Evolutionary conservation across 2,888 invertebrate species (phyloP).

Genomic region (Brenthis ino): DNA sequence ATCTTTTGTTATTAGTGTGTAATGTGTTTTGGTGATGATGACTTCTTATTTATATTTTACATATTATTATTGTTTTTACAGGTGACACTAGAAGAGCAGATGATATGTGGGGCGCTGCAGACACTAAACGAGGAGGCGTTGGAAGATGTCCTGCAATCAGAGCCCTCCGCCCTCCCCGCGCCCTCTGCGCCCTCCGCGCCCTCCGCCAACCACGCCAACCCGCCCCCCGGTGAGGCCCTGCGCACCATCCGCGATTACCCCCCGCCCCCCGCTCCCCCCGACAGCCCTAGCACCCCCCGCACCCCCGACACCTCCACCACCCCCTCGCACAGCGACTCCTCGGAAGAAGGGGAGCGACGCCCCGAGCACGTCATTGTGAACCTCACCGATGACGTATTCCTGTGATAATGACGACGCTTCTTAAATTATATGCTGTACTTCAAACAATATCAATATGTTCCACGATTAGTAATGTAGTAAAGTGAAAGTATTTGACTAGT

Average conservation of each 20-base stretch:
- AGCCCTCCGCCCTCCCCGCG: conserved; percentile 72
- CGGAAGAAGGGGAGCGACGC: conserved; percentile 40
- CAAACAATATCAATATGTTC: background rate
- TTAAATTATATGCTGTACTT: background rate
- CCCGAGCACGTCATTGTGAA: conserved; percentile 62
- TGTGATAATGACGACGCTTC: conserved; percentile 42
- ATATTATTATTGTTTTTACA: conserved; percentile 60
- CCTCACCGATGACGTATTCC: conserved; percentile 64
- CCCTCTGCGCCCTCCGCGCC: conserved; percentile 49
- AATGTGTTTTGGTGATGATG: background rate
- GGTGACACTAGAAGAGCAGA: conserved; percentile 97
- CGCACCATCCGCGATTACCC: conserved; percentile 37
- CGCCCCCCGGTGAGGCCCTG: conserved; percentile 39
- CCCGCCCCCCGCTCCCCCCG: conserved; percentile 41
- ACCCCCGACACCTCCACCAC: conserved; percentile 36
- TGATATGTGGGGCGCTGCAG: conserved; percentile 96
- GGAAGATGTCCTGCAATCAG: conserved; percentile 93
- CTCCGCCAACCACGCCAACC: conserved; percentile 37
- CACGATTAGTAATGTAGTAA: conserved; percentile 2
- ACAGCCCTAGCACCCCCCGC: conserved; percentile 49
- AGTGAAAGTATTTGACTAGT: conserved; percentile 4
- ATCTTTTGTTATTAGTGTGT: too few species aligned
- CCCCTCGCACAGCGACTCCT: conserved; percentile 39
- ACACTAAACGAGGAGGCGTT: conserved; percentile 96
- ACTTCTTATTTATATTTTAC: background rate